A percentile compares a stretch with the other conserved stretches of the same genome.
These are phyloP conservation scores for Sebastes nivosus DNA, from an alignment of 2,797 vertebrate genomes.

Conservation along the genomic window DNA sequence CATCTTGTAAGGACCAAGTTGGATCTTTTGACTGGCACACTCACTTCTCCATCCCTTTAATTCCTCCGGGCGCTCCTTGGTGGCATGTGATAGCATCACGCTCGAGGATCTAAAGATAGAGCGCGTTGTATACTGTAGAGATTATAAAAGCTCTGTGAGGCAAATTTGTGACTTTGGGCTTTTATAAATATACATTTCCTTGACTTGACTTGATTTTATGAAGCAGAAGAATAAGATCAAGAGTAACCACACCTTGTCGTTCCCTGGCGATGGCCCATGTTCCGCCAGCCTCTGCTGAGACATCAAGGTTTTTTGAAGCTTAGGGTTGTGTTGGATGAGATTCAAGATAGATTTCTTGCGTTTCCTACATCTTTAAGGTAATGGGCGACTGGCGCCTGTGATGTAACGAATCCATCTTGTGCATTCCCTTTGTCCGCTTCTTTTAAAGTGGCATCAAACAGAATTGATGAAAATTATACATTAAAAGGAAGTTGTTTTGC, in stretches of 20 bases:
- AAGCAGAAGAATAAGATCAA: not conserved
- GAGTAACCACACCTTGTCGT: not conserved
- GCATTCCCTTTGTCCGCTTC: conserved; percentile 51
- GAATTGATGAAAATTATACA: conserved; percentile 27
- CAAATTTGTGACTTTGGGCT: conserved; percentile 14
- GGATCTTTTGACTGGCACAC: not conserved
- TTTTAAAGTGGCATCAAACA: conserved; percentile 51
- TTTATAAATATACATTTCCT: conserved; percentile 11
- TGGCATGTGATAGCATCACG: not conserved
- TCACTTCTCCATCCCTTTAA: not conserved
- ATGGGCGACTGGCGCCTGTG: not conserved
- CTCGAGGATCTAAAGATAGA: not conserved
- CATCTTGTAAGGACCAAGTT: not conserved
- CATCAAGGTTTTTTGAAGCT: not conserved
- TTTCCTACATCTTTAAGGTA: not conserved
- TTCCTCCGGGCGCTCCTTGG: not conserved
- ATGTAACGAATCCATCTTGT: conserved; percentile 42
- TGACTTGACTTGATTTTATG: not conserved
- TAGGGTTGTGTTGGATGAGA: not conserved
- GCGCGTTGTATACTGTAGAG: not conserved
- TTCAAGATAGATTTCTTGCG: not conserved
- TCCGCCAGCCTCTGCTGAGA: not conserved
- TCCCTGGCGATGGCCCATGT: not conserved
- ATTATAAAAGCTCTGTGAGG: not conserved
- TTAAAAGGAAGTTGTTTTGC: conserved; percentile 45